phyloP scores from a whole-genome alignment of 1,140 invertebrate genomes.

The Andrena cerasifolii region DNA sequence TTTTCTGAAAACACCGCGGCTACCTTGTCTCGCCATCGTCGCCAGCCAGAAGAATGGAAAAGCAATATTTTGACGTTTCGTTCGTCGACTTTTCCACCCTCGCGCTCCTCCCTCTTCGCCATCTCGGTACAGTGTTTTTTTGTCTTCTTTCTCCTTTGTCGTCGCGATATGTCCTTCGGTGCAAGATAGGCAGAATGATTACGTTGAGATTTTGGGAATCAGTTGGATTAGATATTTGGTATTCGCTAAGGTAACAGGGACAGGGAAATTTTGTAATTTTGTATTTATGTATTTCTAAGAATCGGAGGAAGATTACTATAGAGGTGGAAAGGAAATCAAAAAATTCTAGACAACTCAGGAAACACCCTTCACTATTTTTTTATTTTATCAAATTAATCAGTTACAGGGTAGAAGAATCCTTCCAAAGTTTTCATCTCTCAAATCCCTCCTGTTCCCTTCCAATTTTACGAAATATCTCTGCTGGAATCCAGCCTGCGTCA shows the following conservation, averaged over 20 bases:
- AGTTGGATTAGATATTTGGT: background rate
- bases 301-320: too few species aligned
- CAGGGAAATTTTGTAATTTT: too few species aligned
- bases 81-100: slow-evolving; percentile 67
- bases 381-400: too few species aligned
- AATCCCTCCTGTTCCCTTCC: too few species aligned
- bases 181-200: background rate
- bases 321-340: too few species aligned
- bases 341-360: too few species aligned
- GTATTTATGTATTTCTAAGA: too few species aligned
- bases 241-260: too few species aligned
- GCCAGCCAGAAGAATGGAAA: slow-evolving; percentile 79
- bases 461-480: too few species aligned
- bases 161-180: background rate
- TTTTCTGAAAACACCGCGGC: slow-evolving; percentile 79
- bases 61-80: slow-evolving; percentile 81
- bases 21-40: slow-evolving; percentile 68
- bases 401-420: too few species aligned
- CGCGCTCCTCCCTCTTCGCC: slow-evolving; percentile 37
- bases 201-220: background rate
- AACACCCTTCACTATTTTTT: too few species aligned
- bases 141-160: background rate
- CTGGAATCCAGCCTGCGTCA: slow-evolving; percentile 37
- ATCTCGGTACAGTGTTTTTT: background rate
- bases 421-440: too few species aligned